Evolutionary conservation across 2,113 vertebrate species (phyloP), one percentile per base, ranked within the genome.

Genomic region (Alces alces): DNA sequence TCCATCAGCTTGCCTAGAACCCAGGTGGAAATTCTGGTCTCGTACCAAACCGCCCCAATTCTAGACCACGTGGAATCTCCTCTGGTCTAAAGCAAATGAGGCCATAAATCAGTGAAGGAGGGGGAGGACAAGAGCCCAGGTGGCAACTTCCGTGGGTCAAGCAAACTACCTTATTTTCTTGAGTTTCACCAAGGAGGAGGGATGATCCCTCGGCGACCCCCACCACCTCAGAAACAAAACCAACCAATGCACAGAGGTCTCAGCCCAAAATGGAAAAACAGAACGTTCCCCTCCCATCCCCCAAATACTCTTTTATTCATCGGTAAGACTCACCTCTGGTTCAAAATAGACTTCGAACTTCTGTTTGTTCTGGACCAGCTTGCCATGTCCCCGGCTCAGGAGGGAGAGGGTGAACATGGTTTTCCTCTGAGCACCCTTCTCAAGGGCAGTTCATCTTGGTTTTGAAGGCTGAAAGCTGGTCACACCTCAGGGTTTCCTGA

Each of bases 301-400:
- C 80, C 0, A 50, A 64, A 57, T 50, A n/a, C 55, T 87, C 54
- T 54, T 64, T 43, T 36, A 43, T 82, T 89, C 79, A 76, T 84
- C 36, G 79, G 58, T 76, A 45, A 70, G 70, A 55, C 96, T 99
- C 90, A 99, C 98, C 98, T 99, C 98, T 12, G 99, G 98, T 96
- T 99, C 99, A 86, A 99, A 98, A 98, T 97, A 99, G 95, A 99
- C 98, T 88, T 99, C 98, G 93, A 99, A 45, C 80, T 99, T 98
- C 73, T 99, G 98, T 19, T 98, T 96, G 92, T 93, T 97, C 96
- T 97, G 98, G 83, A 99, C 97, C 84, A 98, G 70, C 52, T 98
- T 98, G 39, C 98, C 99, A 33, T 97, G 99, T 12, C 99, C 98
- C 47, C 99, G 98, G 97, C 98, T 99, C 97, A 99, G 97, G 47